These are phyloP conservation scores for Drosophila histrio DNA, from an alignment of 2,888 invertebrate species.

Conservation along the genomic window DNA sequence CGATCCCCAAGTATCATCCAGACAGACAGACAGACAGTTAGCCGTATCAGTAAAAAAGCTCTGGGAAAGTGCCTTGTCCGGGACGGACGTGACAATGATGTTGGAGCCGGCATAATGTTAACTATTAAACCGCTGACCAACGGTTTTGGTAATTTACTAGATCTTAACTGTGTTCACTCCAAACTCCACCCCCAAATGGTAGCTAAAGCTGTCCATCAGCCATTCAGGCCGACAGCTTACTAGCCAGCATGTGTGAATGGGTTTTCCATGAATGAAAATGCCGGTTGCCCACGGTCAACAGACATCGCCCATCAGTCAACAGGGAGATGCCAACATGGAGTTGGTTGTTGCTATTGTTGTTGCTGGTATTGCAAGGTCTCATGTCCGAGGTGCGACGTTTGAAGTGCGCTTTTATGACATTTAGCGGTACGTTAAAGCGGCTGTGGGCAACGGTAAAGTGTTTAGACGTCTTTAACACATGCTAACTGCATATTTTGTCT, in stretches of 20 bases:
- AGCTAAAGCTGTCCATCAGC: conserved; percentile 1
- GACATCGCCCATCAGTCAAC: neutral
- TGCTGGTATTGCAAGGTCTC: conserved; percentile 8
- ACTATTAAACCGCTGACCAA: conserved; percentile 35
- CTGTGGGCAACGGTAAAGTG: conserved; percentile 57
- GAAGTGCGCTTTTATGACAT: conserved; percentile 60
- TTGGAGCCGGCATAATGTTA: conserved; percentile 18
- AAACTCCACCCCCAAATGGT: conserved; percentile 32
- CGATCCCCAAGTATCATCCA: conserved; percentile 26
- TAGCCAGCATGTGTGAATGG: conserved; percentile 23
- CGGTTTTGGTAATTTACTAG: conserved; percentile 40
- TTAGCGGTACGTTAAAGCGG: conserved; percentile 60
- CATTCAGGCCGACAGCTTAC: neutral
- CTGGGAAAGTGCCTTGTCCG: conserved; percentile 35
- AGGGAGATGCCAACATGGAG: neutral
- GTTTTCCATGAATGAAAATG: conserved; percentile 29
- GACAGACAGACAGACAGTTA: conserved; percentile 15
- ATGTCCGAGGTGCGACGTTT: conserved; percentile 7
- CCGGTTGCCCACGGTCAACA: conserved; percentile 27
- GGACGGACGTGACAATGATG: conserved; percentile 25
- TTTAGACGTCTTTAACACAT: conserved; percentile 65
- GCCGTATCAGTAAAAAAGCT: conserved; percentile 34
- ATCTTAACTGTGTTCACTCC: conserved; percentile 44
- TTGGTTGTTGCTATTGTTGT: neutral
- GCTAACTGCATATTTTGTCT: conserved; percentile 68